These are phyloP conservation scores for Erpobdella octoculata DNA, from an alignment of 2,888 invertebrate genomes.

Conservation along the genomic window DNA sequence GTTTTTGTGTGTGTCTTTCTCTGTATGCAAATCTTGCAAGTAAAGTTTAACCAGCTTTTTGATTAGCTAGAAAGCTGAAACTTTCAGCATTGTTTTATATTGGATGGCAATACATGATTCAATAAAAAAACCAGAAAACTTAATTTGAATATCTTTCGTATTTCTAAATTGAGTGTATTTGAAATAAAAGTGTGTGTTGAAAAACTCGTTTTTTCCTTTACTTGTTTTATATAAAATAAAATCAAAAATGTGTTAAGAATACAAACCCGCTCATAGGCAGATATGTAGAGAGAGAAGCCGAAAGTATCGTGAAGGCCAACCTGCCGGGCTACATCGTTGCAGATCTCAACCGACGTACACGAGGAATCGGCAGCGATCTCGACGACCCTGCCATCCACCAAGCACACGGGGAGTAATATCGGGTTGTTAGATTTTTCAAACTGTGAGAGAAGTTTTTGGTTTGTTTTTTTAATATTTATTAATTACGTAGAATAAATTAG, in stretches of 20 bases:
- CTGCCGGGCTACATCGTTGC: conserved; percentile 30
- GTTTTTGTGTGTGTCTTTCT: no score
- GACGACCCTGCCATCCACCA: conserved; percentile 35
- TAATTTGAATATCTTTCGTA: no score
- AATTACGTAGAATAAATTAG: not conserved
- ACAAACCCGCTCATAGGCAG: conserved; percentile 36
- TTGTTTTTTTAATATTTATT: not conserved
- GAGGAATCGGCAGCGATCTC: conserved; percentile 36
- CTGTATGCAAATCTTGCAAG: no score
- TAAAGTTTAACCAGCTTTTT: no score
- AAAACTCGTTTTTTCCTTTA: no score
- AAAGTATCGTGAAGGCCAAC: conserved; percentile 36
- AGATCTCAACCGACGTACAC: conserved; percentile 36
- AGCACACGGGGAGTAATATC: conserved; percentile 35
- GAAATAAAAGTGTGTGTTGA: no score
- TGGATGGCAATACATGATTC: no score
- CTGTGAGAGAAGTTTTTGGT: conserved; percentile 28
- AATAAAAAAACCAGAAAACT: no score
- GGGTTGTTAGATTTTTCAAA: conserved; percentile 32
- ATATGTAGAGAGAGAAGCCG: conserved; percentile 39
- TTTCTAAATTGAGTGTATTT: no score
- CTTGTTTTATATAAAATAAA: no score
- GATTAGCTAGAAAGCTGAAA: no score
- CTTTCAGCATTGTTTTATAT: no score
- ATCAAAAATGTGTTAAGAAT: not conserved